A percentile compares a stretch with the other conserved stretches of the same genome.
These are phyloP conservation scores for Muschampia plurimacula DNA, from an alignment of 2,888 invertebrate genomes.

Conservation along the genomic window DNA sequence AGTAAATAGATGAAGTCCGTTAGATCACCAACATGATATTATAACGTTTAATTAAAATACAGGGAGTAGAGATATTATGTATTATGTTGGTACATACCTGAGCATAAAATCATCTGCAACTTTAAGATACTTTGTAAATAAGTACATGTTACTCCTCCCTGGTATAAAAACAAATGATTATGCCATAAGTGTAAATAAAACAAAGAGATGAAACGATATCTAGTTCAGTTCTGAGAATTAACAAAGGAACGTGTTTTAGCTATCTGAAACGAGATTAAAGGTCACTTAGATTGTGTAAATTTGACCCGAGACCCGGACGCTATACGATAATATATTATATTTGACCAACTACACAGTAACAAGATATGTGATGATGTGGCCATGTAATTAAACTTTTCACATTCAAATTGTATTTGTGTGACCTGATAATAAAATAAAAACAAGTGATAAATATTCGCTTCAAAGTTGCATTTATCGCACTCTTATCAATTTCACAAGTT, in stretches of 20 bases:
- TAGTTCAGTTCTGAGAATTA: constrained; percentile 67
- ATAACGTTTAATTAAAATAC: too few species aligned
- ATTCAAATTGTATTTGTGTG: not conserved
- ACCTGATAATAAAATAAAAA: constrained; percentile 4
- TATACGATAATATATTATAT: constrained; percentile 62
- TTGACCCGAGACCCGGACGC: constrained; percentile 79
- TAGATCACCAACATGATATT: too few species aligned
- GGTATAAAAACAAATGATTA: constrained; percentile 47
- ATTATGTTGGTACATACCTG: not conserved
- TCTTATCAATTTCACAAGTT: not conserved
- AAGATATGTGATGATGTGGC: constrained; percentile 26
- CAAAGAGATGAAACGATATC: constrained; percentile 58
- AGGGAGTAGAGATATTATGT: not conserved
- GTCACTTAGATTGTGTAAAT: constrained; percentile 77
- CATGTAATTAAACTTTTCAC: not conserved
- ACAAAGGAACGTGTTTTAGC: constrained; percentile 73
- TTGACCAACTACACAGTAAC: constrained; percentile 57
- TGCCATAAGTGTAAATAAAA: constrained; percentile 54
- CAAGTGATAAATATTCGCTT: not conserved
- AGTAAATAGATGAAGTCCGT: not conserved
- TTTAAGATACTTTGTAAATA: not conserved
- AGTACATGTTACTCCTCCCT: not conserved
- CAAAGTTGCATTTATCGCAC: not conserved
- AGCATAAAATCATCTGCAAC: not conserved
- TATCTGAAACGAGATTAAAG: constrained; percentile 80